phyloP scores from a whole-genome alignment of 2,888 invertebrate species.

The Mythimna vitellina region DNA sequence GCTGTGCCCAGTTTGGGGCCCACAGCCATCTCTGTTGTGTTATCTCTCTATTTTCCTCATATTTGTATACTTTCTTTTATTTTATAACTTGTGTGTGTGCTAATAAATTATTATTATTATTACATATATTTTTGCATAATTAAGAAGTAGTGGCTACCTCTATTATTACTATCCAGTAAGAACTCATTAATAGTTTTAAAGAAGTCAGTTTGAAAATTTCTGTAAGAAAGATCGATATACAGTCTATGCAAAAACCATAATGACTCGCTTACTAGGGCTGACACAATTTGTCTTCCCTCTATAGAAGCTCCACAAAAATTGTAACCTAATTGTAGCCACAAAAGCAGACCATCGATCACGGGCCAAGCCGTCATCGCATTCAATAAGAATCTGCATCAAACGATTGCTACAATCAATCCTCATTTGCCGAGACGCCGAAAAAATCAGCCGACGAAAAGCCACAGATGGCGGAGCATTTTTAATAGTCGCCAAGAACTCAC shows the following conservation, averaged over 20 bases:
- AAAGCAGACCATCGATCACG: constrained; percentile 80
- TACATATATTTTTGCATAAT: neutral
- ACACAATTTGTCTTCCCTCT: constrained; percentile 49
- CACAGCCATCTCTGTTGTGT: no score
- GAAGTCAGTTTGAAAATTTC: neutral
- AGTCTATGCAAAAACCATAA: constrained; percentile 5
- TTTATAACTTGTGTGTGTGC: no score
- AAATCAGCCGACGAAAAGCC: constrained; percentile 73
- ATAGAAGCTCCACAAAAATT: constrained; percentile 53
- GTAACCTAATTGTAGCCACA: constrained; percentile 66
- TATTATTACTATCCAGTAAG: neutral
- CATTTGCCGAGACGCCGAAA: constrained; percentile 77
- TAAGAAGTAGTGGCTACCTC: neutral
- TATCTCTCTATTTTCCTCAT: no score
- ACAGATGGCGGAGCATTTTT: constrained; percentile 84
- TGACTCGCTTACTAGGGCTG: constrained; percentile 26
- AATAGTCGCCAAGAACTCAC: constrained; percentile 85
- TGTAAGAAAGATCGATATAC: constrained; percentile 5
- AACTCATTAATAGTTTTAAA: neutral
- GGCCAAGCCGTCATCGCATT: constrained; percentile 76
- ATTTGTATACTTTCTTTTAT: no score
- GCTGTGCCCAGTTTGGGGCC: no score
- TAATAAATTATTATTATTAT: no score
- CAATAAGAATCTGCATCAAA: constrained; percentile 87
- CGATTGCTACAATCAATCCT: constrained; percentile 89